Conservation (phyloP, 2,113 vertebrate genomes). For the Genyomyrus donnyi region DNA sequence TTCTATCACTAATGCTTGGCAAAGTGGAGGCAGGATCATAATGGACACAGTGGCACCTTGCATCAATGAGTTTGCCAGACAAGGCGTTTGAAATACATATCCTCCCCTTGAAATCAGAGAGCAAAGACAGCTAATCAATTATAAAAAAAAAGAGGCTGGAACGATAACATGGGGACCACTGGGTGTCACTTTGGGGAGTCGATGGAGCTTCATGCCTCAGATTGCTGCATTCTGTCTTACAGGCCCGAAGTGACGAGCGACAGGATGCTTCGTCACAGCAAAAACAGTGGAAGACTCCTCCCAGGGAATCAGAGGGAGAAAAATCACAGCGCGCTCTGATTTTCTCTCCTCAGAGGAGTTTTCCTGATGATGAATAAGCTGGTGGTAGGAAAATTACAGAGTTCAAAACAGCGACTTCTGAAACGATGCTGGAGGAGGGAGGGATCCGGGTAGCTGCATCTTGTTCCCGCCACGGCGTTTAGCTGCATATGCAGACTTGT, state of each 20-base stretch:
- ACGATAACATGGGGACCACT: background rate
- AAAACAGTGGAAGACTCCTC: background rate
- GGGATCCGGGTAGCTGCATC: background rate
- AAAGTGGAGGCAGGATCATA: slow-evolving; percentile 1
- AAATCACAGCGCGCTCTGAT: background rate
- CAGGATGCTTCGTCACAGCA: background rate
- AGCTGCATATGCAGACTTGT: background rate
- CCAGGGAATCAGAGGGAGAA: background rate
- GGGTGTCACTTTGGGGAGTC: background rate
- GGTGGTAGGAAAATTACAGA: background rate
- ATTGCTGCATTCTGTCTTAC: background rate
- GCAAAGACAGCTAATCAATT: slow-evolving; percentile 24
- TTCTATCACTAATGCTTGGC: slow-evolving; percentile 13
- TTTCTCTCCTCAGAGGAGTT: background rate
- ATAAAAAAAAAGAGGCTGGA: background rate
- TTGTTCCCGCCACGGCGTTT: background rate
- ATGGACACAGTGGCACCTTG: slow-evolving; percentile 21
- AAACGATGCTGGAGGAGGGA: background rate
- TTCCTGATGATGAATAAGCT: background rate
- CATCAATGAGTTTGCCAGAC: slow-evolving; percentile 1
- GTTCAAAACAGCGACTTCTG: background rate
- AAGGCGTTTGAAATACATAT: slow-evolving; percentile 15
- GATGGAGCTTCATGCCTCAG: background rate
- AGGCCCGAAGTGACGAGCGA: background rate
- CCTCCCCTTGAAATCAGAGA: slow-evolving; percentile 5